Base-by-base conservation (phyloP, 2,113 vertebrate species). In the Turdus rufiventris region DNA sequence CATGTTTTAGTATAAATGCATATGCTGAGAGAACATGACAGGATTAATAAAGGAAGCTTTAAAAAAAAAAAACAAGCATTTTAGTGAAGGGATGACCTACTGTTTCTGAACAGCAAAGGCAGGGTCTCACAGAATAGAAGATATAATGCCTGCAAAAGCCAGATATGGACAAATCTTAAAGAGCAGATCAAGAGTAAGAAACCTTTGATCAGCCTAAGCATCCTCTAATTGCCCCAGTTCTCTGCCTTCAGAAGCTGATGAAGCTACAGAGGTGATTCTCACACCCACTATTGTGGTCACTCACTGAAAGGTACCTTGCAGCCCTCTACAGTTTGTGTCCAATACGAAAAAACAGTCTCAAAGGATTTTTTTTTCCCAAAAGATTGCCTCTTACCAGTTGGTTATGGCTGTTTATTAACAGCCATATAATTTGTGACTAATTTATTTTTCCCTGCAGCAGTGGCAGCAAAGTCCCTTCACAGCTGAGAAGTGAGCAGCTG, bases 391-490 rank as follows among this genome's bases (percentile, higher is more conserved):
- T 94, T 93, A 71, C 70, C 70, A 83, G 53, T 87, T 91, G 83
- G 74, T 96, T 97, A 79, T 92, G 56, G 73, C 54, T 93, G 70
- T 89, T 97, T 61, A 92, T 97, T 96, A 96, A 94, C 80, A 91
- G 82, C 61, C 60, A 20, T 61, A 76, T 70, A 95, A 96, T 97
- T 96, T 97, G 84, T 14, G 9, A 60, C 63, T 96, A 84, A 89
- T 90, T 74, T 93, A 73, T 95, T 97, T 96, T 88, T 54, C 62
- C 87, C 86, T 94, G 34, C n/a, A 84, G 92, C 78, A 72, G 63
- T n/a, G 51, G 34, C 29, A 88, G 50, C 42, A 60, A 81, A 53
- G 57, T 90, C 53, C 73, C 93, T 88, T 90, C 56, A 40, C 84
- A 75, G 82, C 17, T 90, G 88, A 80, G 87, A 84, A 90, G 62